Conservation (phyloP, 2,113 vertebrate genomes). For the Epinephelus fuscoguttatus region DNA sequence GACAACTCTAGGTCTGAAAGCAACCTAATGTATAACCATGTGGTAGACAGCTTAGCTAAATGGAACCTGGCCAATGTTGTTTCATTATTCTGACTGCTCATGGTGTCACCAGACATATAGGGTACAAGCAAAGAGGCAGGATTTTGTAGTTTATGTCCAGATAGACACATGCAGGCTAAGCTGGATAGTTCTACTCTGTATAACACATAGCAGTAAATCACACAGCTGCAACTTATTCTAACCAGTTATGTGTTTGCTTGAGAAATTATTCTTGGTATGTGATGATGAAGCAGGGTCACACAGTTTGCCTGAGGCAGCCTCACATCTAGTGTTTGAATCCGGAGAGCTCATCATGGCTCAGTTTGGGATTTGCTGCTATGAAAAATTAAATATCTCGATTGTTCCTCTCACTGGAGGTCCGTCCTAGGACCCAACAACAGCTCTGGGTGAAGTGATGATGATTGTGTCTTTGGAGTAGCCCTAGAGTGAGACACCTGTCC, state of each 20-base stretch:
- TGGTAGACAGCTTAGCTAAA: not conserved
- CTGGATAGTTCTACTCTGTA: not conserved
- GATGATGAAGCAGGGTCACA: slow-evolving; percentile 3
- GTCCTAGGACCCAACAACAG: not conserved
- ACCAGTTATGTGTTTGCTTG: slow-evolving; percentile 4
- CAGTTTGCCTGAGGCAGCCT: slow-evolving; percentile 8
- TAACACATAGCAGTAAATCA: not conserved
- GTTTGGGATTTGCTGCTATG: slow-evolving; percentile 18
- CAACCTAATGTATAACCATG: not conserved
- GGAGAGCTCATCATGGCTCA: slow-evolving; percentile 4
- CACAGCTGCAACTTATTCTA: not conserved
- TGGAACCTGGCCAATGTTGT: not conserved
- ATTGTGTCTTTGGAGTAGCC: not conserved
- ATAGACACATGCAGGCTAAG: not conserved
- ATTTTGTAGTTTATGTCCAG: not conserved
- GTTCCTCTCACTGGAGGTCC: not conserved
- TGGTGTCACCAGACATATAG: not conserved
- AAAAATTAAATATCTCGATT: slow-evolving; percentile 21
- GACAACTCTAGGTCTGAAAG: too few species aligned
- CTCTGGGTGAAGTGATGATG: not conserved
- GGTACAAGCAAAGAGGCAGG: not conserved
- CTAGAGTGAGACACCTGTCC: not conserved
- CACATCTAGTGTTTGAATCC: slow-evolving; percentile 14
- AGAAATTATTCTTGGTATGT: not conserved
- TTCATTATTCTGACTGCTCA: not conserved